Conservation (phyloP, 2,888 invertebrate genomes). For the Plebejus argus region DNA sequence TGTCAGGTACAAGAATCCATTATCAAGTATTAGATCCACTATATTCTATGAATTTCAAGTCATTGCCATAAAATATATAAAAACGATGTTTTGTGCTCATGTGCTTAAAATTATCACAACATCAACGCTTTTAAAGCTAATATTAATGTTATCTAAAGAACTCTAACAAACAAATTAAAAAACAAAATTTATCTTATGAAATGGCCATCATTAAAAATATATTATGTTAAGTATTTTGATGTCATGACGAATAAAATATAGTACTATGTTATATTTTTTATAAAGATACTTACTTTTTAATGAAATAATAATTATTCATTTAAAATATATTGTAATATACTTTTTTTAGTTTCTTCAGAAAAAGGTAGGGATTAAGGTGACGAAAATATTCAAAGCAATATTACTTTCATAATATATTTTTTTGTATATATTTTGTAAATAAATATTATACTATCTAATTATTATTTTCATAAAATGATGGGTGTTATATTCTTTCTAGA, state of each 20-base stretch:
- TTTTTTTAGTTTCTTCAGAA: not conserved
- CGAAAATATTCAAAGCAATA: not conserved
- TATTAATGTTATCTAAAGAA: conserved; percentile 24
- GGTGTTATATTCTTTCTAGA: not conserved
- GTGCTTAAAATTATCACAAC: conserved; percentile 55
- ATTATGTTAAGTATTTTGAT: not conserved
- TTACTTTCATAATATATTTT: not conserved
- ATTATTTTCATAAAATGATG: not conserved
- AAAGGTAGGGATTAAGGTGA: not conserved
- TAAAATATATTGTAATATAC: not conserved
- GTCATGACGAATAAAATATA: no score
- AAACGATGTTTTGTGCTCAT: conserved; percentile 49
- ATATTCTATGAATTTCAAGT: not conserved
- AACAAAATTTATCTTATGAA: no score
- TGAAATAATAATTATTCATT: no score
- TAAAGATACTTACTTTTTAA: no score
- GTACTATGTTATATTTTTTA: no score
- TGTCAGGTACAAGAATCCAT: not conserved
- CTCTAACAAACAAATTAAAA: not conserved
- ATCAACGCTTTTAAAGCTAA: conserved; percentile 50
- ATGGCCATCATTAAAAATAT: not conserved
- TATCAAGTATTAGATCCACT: not conserved
- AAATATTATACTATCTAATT: not conserved
- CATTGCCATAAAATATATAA: conserved; percentile 44
- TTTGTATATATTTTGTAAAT: not conserved